Percentiles rank a stretch among this genome's conserved stretches.
These are phyloP conservation scores for Setophaga kirtlandii DNA, from an alignment of 2,113 vertebrate genomes.

Conservation along the genomic window DNA sequence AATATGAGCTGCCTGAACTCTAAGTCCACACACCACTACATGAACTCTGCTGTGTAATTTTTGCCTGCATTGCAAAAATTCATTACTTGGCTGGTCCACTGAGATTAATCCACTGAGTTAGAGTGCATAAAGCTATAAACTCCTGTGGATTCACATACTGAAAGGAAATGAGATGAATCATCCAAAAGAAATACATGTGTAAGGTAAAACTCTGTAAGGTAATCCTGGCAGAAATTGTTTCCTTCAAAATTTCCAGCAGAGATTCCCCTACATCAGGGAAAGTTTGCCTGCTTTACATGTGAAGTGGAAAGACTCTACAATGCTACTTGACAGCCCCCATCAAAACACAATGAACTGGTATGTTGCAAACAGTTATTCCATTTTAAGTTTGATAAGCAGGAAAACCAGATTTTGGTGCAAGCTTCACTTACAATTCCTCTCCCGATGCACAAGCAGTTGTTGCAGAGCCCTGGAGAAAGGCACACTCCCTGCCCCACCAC, in stretches of 20 bases:
- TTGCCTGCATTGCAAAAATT: background rate
- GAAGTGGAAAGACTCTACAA: background rate
- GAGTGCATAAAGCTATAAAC: background rate
- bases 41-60: background rate
- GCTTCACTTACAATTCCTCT: background rate
- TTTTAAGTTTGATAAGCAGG: background rate
- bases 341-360: background rate
- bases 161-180: slow-evolving; percentile 2
- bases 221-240: background rate
- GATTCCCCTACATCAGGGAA: background rate
- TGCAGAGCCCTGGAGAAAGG: background rate
- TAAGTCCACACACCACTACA: background rate
- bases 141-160: background rate
- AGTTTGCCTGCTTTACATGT: background rate
- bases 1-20: background rate
- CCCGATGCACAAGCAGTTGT: background rate
- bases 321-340: background rate
- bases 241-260: background rate
- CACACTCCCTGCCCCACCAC: background rate
- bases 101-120: background rate
- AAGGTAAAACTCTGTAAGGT: background rate
- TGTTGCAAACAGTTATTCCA: background rate
- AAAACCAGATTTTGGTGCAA: background rate
- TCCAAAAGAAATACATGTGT: background rate
- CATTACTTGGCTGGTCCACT: background rate